Base-by-base conservation (phyloP, 2,888 invertebrate genomes). In the Timandra comae region DNA sequence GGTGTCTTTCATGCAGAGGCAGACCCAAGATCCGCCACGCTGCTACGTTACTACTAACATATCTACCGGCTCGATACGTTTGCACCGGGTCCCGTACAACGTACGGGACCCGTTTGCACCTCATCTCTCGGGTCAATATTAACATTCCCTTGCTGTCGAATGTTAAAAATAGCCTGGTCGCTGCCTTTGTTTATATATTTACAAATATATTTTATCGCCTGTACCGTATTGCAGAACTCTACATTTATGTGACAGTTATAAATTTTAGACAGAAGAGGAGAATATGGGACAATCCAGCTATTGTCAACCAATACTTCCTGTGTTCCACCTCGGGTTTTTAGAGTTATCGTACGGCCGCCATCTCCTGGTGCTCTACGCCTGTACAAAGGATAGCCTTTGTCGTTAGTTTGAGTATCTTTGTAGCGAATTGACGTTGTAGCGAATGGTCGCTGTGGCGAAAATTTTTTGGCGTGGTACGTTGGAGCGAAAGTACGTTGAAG, bases 351-450 rank as follows among this genome's bases (percentile, higher is more conserved):
- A 26, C 23, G 20, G n/a, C 55, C 54, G 3, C 45, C 46, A 16
- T 56, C 41, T 29, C 12, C 52, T 29, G 49, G 47, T 26, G 53
- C 20, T 41, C 54, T 37, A 2, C 52, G 30, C 3, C 56, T 32
- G 29, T 59, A 60, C 32, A 41, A 2, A 1, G 59, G 58, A 38
- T 63, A 65, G 1, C 61, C 58, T 2, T 59, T 39, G 10, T 55
- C 49, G 11, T 38, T 43, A 12, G 43, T 44, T 10, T 31, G 22
- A 20, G 52, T 56, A 13, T 61, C 51, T 35, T 38, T 49, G 31
- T n/a, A n/a, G n/a, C n/a, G n/a, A n/a, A n/a, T n/a, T n/a, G n/a
- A n/a, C n/a, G n/a, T n/a, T n/a, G n/a, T n/a, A n/a, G n/a, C n/a
- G n/a, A n/a, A n/a, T n/a, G n/a, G n/a, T n/a, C n/a, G n/a, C n/a